These are phyloP conservation scores for Parelbella ahira DNA, from an alignment of 2,888 invertebrate genomes.

Conservation along the genomic window DNA sequence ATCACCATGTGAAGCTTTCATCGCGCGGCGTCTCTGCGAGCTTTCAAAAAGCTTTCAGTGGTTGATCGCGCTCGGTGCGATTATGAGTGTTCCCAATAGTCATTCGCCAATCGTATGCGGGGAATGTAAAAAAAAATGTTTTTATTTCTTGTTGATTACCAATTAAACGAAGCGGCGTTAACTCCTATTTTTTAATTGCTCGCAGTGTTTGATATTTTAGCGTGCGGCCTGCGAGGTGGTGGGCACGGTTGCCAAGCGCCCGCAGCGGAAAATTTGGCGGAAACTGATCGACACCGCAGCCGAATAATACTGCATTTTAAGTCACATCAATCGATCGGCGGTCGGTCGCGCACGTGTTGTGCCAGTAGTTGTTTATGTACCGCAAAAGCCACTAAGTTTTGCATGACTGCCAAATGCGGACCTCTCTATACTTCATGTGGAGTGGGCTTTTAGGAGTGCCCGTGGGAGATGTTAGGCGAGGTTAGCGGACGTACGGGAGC, in stretches of 20 bases:
- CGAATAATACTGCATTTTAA: slow-evolving; percentile 72
- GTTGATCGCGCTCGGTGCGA: slow-evolving; percentile 63
- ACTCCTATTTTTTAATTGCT: slow-evolving; percentile 15
- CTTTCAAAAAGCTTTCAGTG: slow-evolving; percentile 77
- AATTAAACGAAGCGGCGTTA: slow-evolving; percentile 12
- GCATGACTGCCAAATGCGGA: slow-evolving; percentile 70
- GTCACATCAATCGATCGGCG: slow-evolving; percentile 73
- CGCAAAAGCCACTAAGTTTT: slow-evolving; percentile 72
- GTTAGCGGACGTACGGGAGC: slow-evolving; percentile 59
- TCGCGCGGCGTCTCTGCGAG: slow-evolving; percentile 62
- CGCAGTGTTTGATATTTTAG: slow-evolving; percentile 22
- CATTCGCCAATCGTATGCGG: slow-evolving; percentile 30
- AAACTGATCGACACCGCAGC: slow-evolving; percentile 64
- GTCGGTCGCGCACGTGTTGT: slow-evolving; percentile 65
- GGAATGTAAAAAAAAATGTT: slow-evolving; percentile 23
- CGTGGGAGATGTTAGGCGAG: slow-evolving; percentile 67
- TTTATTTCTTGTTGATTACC: slow-evolving; percentile 16
- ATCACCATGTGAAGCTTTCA: slow-evolving; percentile 67
- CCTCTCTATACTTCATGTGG: slow-evolving; percentile 51
- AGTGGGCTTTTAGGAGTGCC: slow-evolving; percentile 69
- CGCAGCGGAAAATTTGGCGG: slow-evolving; percentile 70
- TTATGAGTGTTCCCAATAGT: slow-evolving; percentile 60
- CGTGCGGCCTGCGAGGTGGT: slow-evolving; percentile 26
- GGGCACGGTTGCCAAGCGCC: slow-evolving; percentile 66
- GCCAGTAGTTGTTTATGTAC: slow-evolving; percentile 75